Base-by-base conservation (phyloP, 2,113 vertebrate genomes). In the Diadophis punctatus region DNA sequence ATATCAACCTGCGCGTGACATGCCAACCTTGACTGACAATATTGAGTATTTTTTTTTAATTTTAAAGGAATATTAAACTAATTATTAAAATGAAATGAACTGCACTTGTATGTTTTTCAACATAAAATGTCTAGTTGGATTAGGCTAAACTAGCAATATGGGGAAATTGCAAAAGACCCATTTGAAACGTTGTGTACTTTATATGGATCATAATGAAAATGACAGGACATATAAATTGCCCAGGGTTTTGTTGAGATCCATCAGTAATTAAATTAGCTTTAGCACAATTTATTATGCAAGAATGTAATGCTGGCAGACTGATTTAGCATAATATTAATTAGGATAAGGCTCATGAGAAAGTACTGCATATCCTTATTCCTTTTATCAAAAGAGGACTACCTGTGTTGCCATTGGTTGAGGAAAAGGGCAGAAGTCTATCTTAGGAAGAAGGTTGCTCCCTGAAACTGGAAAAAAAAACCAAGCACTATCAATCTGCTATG, bases 191-290 rank as follows among this genome's bases (percentile, higher is more conserved):
- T 94, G 74, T 92, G 89, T 22, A 60, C 1, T 30, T 60, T 60
- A 30, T 85, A 91, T 1, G 55, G 52, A 90, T 92, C 58, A 91
- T 18, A 68, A 87, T 8, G 34, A 34, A 63, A 94, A 91, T 87
- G 55, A 46, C 11, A 86, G 92, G 94, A 94, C 90, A 16, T 86
- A 90, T 90, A 92, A 93, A 95, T 89, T 51, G 93, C 92, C 90
- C 88, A 0, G 0, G 92, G 93, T 91, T 95, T 95, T 93, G 56
- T 4, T 49, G 85, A 91, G 91, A 93, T 94, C 93, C 63, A 85
- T n/a, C 93, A 92, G 90, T 90, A 92, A 96, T 93, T 94, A 95
- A 63, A 90, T 23, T 89, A 89, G 43, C 46, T 91, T 90, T 92
- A 39, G 60, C 43, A 95, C 56, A 87, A 91, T 87, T 52, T 89